Evolutionary conservation across 2,888 invertebrate species (phyloP).

Genomic region (Folsomia manolachei): DNA sequence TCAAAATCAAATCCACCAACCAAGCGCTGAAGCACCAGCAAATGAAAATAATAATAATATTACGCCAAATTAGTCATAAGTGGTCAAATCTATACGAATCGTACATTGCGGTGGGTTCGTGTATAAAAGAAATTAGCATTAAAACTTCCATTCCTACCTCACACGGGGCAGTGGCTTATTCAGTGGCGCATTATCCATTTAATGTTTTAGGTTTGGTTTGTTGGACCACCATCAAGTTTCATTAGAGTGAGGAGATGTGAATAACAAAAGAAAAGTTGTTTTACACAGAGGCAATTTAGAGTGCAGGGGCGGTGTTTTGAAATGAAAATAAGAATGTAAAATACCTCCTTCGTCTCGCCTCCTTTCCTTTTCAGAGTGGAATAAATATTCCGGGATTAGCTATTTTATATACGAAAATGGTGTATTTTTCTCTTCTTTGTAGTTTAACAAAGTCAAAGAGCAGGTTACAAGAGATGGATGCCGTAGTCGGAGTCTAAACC

Average conservation of each 20-base stretch:
- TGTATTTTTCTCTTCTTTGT: constrained; percentile 2
- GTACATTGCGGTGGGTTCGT: too few relatives aligned
- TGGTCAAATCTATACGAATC: too few relatives aligned
- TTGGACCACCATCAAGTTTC: not conserved
- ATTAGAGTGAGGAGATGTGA: not conserved
- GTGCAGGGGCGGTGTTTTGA: not conserved
- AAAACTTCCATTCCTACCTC: too few relatives aligned
- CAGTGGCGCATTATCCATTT: too few relatives aligned
- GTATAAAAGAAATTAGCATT: not conserved
- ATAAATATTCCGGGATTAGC: constrained; percentile 7
- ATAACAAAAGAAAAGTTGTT: not conserved
- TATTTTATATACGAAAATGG: not conserved
- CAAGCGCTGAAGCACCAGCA: not conserved
- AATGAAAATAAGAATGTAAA: constrained; percentile 1
- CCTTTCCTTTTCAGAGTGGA: not conserved
- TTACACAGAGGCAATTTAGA: not conserved
- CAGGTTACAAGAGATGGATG: not conserved
- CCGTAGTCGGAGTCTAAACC: not conserved
- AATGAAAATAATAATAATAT: not conserved
- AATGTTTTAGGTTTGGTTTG: not conserved
- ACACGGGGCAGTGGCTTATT: too few relatives aligned
- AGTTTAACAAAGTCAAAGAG: not conserved
- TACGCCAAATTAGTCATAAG: not conserved
- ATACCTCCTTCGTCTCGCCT: not conserved
- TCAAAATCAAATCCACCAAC: not conserved